Percentiles rank a stretch among this genome's conserved stretches.
phyloP scores from a whole-genome alignment of 2,888 invertebrate genomes.

The Steromphala cineraria region DNA sequence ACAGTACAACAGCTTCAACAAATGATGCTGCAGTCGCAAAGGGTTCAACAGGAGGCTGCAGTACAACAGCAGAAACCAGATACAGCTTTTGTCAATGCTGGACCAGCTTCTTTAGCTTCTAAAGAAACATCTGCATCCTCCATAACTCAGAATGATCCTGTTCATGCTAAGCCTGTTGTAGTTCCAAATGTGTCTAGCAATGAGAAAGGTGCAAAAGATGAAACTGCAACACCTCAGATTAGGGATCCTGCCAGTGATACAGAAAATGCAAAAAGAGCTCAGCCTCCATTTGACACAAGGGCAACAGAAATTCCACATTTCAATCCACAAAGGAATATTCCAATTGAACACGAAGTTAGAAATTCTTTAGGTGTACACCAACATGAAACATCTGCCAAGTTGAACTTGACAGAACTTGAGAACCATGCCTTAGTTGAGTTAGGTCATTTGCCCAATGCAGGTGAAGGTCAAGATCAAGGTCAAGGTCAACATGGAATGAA shows the following conservation, averaged over 20 bases:
- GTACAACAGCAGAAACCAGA: not conserved
- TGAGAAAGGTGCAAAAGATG: not conserved
- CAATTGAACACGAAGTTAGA: not conserved
- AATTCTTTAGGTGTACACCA: not conserved
- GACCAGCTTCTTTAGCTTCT: not conserved
- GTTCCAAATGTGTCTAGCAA: not conserved
- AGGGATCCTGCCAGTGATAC: not conserved
- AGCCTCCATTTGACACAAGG: not conserved
- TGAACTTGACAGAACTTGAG: slow-evolving; percentile 2
- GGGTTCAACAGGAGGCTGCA: not conserved
- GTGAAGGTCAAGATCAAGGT: not conserved
- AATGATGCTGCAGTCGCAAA: slow-evolving; percentile 3
- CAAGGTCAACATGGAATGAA: not conserved
- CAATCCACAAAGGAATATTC: too few relatives aligned
- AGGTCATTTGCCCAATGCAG: not conserved
- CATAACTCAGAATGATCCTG: not conserved
- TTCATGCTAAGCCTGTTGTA: not conserved
- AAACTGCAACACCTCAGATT: not conserved
- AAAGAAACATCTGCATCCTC: not conserved
- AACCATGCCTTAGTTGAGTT: not conserved
- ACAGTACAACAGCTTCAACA: slow-evolving; percentile 11
- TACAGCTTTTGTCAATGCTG: too few relatives aligned
- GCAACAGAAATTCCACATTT: not conserved
- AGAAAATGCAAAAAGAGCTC: not conserved
- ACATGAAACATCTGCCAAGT: not conserved